phyloP scores from a whole-genome alignment of 2,888 invertebrate species.

The Dione vanillae region DNA sequence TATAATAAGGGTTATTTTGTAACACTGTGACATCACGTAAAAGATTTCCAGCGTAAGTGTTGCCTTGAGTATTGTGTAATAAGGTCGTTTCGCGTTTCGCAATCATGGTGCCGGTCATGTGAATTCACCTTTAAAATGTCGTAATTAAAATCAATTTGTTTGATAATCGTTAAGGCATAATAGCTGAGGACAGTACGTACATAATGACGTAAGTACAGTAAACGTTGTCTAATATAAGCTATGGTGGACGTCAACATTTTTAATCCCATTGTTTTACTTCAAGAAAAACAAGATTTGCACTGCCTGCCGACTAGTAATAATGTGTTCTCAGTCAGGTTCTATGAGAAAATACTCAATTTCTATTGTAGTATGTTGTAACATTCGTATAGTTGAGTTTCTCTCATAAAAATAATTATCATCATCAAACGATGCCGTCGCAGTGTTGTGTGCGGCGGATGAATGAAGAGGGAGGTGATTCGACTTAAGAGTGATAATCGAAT shows the following conservation, averaged over 20 bases:
- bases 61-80: slow-evolving; percentile 42
- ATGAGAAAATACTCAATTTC: neutral
- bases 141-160: slow-evolving; percentile 35
- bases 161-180: slow-evolving; percentile 28
- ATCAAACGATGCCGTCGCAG: too few relatives aligned
- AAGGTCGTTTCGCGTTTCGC: slow-evolving; percentile 37
- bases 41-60: slow-evolving; percentile 24
- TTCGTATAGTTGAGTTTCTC: neutral
- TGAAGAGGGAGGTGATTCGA: too few relatives aligned
- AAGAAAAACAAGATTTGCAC: slow-evolving; percentile 30
- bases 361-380: neutral
- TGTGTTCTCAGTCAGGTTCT: slow-evolving; percentile 14
- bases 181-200: slow-evolving; percentile 48
- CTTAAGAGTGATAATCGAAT: too few relatives aligned
- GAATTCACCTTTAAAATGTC: slow-evolving; percentile 33
- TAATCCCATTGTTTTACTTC: slow-evolving; percentile 38
- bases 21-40: slow-evolving; percentile 12
- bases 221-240: slow-evolving; percentile 32
- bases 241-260: slow-evolving; percentile 35
- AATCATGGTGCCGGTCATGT: slow-evolving; percentile 21
- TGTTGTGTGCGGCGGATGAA: too few relatives aligned
- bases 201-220: slow-evolving; percentile 41
- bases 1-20: slow-evolving; percentile 6
- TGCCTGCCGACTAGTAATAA: slow-evolving; percentile 5
- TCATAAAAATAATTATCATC: too few relatives aligned